phyloP scores from a whole-genome alignment of 2,113 vertebrate species.

The Tupaia tana region DNA sequence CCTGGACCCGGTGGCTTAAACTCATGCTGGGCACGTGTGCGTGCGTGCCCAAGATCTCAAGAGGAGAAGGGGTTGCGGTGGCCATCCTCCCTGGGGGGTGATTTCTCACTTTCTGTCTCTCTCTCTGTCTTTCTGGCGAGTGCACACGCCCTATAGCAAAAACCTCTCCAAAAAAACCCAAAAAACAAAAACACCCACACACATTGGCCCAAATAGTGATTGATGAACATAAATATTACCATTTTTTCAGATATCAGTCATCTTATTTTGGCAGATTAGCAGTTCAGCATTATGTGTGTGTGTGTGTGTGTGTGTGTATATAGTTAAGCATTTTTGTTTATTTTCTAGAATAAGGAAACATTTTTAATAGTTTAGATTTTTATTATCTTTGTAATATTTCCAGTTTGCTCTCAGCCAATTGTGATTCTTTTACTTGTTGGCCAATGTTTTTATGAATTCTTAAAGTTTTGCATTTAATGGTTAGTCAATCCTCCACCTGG shows the following conservation, averaged over 20 bases:
- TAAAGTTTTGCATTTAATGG: slow-evolving; percentile 20
- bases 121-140: too few species aligned
- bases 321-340: not conserved
- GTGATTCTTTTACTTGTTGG: not conserved
- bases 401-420: not conserved
- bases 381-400: not conserved
- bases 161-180: too few species aligned
- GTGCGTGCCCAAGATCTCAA: too few species aligned
- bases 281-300: not conserved
- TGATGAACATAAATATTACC: not conserved
- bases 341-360: not conserved
- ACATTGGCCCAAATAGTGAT: not conserved
- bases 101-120: too few species aligned
- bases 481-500: not conserved
- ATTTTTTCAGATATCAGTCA: not conserved
- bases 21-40: too few species aligned
- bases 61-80: too few species aligned
- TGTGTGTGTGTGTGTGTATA: not conserved
- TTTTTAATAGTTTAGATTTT: slow-evolving; percentile 14
- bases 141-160: too few species aligned
- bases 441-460: not conserved
- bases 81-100: too few species aligned
- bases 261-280: not conserved
- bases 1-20: too few species aligned
- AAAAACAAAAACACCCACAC: not conserved